A percentile compares a stretch with the other conserved stretches of the same genome.
phyloP scores from a whole-genome alignment of 2,888 invertebrate species.

The Meteorus colon region DNA sequence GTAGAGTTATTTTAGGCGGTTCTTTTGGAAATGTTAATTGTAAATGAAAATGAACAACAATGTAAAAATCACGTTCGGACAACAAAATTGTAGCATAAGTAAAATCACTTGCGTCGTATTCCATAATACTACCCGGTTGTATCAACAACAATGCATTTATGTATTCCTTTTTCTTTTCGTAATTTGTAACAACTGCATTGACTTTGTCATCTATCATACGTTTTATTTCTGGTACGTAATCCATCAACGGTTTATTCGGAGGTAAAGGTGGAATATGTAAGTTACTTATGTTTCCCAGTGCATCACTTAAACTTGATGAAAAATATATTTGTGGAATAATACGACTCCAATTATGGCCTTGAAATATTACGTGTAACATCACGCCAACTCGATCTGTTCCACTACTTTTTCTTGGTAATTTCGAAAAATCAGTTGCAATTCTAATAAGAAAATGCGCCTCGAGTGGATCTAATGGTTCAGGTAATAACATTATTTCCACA shows the following conservation, averaged over 20 bases:
- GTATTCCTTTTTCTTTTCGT: constrained; percentile 13
- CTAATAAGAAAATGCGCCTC: constrained; percentile 79
- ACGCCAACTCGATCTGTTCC: constrained; percentile 74
- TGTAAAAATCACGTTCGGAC: constrained; percentile 72
- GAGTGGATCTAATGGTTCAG: constrained; percentile 70
- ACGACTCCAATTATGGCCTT: constrained; percentile 74
- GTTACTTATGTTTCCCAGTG: constrained; percentile 71
- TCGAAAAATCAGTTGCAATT: constrained; percentile 79
- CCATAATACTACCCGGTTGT: constrained; percentile 69
- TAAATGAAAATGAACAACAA: constrained; percentile 67
- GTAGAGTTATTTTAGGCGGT: constrained; percentile 75
- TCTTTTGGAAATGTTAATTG: constrained; percentile 76
- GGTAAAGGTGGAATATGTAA: constrained; percentile 74
- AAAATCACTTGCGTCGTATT: constrained; percentile 73
- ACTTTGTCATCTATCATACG: constrained; percentile 75
- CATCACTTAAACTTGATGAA: constrained; percentile 75
- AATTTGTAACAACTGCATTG: background rate
- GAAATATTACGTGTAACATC: constrained; percentile 77
- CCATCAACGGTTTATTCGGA: constrained; percentile 72
- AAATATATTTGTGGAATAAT: constrained; percentile 73
- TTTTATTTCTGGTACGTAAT: constrained; percentile 77
- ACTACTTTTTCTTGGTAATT: constrained; percentile 77
- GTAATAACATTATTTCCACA: constrained; percentile 80
- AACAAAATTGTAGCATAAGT: constrained; percentile 69
- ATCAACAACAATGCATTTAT: constrained; percentile 58